Evolutionary conservation across 2,888 invertebrate species (phyloP).

Genomic region (Volucella bombylans): DNA sequence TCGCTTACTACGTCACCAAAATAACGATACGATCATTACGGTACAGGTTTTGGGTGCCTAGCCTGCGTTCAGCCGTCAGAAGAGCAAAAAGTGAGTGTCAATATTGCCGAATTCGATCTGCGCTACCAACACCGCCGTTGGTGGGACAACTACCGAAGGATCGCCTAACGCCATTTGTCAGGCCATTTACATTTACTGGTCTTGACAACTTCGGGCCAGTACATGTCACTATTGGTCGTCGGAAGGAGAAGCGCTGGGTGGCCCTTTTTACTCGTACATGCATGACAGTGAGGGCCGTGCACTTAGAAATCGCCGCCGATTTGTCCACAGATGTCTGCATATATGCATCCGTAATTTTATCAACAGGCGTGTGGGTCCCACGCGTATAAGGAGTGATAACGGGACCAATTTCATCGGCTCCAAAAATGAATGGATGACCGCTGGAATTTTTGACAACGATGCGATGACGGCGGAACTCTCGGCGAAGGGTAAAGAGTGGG

Average conservation of each 20-base stretch:
- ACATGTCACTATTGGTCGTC: constrained; percentile 28
- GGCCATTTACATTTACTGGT: constrained; percentile 49
- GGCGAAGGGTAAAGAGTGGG: neutral
- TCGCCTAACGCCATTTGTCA: constrained; percentile 26
- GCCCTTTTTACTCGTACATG: constrained; percentile 58
- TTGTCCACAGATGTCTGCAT: too few relatives aligned
- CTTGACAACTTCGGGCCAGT: constrained; percentile 59
- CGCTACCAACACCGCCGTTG: constrained; percentile 39
- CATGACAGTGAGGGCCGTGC: constrained; percentile 48
- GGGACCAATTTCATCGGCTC: constrained; percentile 33
- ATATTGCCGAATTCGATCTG: constrained; percentile 12
- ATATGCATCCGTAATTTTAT: constrained; percentile 39
- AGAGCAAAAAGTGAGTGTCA: constrained; percentile 1
- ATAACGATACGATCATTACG: constrained; percentile 28
- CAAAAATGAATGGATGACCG: too few relatives aligned
- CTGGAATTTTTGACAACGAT: too few relatives aligned
- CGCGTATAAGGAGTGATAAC: constrained; percentile 46
- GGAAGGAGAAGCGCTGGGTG: constrained; percentile 52
- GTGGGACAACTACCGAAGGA: constrained; percentile 48
- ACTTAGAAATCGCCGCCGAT: constrained; percentile 31
- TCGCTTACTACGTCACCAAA: constrained; percentile 44
- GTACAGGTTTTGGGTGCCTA: constrained; percentile 51
- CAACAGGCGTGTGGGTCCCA: constrained; percentile 43
- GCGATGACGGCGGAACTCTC: too few relatives aligned
- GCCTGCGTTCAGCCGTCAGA: neutral